Base-by-base conservation (phyloP, 2,797 vertebrate species). In the Anabas testudineus region DNA sequence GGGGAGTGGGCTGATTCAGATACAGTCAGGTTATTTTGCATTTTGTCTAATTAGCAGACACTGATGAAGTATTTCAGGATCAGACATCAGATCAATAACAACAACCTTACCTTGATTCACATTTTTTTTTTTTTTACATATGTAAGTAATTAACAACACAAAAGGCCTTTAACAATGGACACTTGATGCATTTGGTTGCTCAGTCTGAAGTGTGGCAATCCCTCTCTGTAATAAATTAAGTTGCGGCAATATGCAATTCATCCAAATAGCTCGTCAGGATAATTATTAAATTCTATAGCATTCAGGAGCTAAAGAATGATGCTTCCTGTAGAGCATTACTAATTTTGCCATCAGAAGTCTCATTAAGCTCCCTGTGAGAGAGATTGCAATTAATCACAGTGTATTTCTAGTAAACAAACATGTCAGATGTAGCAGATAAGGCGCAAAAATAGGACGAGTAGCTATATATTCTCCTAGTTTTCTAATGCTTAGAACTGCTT, bases 331-430 rank as follows among this genome's bases (percentile, higher is more conserved):
- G 73, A 82, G 82, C 74, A 71, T 76, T 58, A 51, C 80, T 56
- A 76, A 80, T 84, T 83, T 79, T 76, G 80, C 71, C 57, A 80
- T 85, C 73, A 76, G 63, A 82, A 53, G 80, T 71, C 63, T 71
- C 79, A 84, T 84, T 87, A 81, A 65, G 70, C 47, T 77, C 68
- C 55, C 67, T 53, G 76, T 59, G 42, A 71, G 73, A 82, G 58
- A 32, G 59, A 41, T n/a, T 58, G 65, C 26, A 68, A 84, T 84
- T 80, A 85, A 81, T 88, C 70, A 70, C 67, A 66, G 55, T 14
- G 66, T 74, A 59, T 75, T 75, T 74, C 66, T 78, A 62, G 60
- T 67, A 75, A 82, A 87, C 81, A 87, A 82, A 83, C 55, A 72
- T 63, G 69, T 78, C 74, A 80, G 58, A 85, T 67, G 28, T 53